Evolutionary conservation across 2,113 vertebrate species (phyloP), one percentile per base, ranked within the genome.

Genomic region (Sorex fumeus): DNA sequence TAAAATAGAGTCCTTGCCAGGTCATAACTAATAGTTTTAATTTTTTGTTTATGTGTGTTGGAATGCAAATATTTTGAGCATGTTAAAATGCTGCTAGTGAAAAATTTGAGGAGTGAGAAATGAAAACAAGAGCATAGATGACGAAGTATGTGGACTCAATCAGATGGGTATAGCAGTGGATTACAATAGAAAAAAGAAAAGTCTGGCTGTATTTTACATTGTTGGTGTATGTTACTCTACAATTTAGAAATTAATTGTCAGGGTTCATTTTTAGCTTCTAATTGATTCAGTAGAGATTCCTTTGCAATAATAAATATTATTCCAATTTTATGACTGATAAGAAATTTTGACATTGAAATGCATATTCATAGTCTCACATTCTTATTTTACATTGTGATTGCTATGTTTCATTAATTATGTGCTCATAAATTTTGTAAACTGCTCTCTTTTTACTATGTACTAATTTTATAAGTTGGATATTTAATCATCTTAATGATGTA

Each of bases 361-460:
- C 40, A 47, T n/a, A 78, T 40, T 70, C 62, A 3, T 81, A 36
- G 53, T 53, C 53, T 19, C 13, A 53, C 19, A 34, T 32, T 50
- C 28, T 27, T 23, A 34, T 83, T 88, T 84, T 82, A 28, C 32
- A 79, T 34, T 74, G 27, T 21, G 77, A n/a, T 93, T 50, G 50
- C 64, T 16, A 43, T 10, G 43, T 19, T 53, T 53, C 53, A 53
- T 53, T 16, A 53, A 53, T 15, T 53, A 53, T 53, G 12, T 43
- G 16, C 13, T 66, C 30, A 23, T 25, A n/a, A 15, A 4, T 80
- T 84, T 72, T 53, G 25, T 66, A 66, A n/a, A 77, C 9, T 40
- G 40, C 40, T 40, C 40, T 40, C 3, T 16, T 87, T 36, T 69
- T 53, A 28, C 12, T 77, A 1, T 43, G 4, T 0, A 88, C 40